Percentiles rank a stretch among this genome's conserved stretches.
These are phyloP conservation scores for Drosophila funebris DNA, from an alignment of 1,140 invertebrate species.

Conservation along the genomic window DNA sequence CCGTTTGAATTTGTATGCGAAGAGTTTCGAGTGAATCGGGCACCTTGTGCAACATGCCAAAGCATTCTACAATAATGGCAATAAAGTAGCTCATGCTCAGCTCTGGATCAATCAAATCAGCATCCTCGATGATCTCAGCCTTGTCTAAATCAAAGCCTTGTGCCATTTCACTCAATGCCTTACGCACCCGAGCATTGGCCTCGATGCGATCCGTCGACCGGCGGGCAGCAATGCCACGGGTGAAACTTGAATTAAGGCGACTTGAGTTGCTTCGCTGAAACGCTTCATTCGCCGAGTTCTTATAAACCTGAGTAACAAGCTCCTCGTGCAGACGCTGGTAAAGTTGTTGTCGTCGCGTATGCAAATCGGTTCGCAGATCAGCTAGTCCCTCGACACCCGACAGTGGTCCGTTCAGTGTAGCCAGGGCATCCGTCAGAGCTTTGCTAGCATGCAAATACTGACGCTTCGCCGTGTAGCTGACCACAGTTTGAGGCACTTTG, in stretches of 20 bases:
- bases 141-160: conserved; percentile 78
- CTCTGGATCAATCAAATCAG: conserved; percentile 87
- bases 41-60: conserved; percentile 92
- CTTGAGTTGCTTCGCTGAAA: conserved; percentile 87
- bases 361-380: conserved; percentile 90
- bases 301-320: conserved; percentile 90
- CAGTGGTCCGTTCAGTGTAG: conserved; percentile 89
- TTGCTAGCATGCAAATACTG: conserved; percentile 95
- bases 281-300: conserved; percentile 86
- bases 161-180: conserved; percentile 84
- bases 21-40: conserved; percentile 93
- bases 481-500: conserved; percentile 91
- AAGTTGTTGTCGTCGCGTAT: conserved; percentile 89
- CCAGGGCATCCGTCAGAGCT: conserved; percentile 88
- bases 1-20: conserved; percentile 91
- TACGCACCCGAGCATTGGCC: conserved; percentile 82
- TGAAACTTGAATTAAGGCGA: conserved; percentile 85
- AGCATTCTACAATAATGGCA: conserved; percentile 92
- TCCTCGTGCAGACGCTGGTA: conserved; percentile 89
- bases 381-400: conserved; percentile 92
- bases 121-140: conserved; percentile 86
- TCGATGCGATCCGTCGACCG: conserved; percentile 85
- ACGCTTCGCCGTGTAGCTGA: conserved; percentile 88
- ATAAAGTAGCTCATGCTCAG: conserved; percentile 89
- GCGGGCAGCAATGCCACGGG: conserved; percentile 84